Percentiles rank a stretch among this genome's conserved stretches.
Conservation (phyloP, 35 echinoderm and acorn worm genomes). For the Ophioderma brevispina region DNA sequence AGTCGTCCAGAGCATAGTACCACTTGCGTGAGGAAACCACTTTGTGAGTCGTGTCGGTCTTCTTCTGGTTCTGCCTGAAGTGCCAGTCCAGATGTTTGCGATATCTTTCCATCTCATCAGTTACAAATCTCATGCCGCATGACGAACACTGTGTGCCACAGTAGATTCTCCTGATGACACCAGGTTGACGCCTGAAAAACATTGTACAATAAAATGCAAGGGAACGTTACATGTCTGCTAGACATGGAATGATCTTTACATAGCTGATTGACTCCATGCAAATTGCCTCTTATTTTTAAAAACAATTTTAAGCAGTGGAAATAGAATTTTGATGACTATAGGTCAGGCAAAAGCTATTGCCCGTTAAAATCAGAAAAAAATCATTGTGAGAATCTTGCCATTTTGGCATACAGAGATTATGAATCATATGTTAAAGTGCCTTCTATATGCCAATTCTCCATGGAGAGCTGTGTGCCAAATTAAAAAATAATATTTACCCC, state of each 20-base stretch:
- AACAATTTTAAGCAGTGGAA: background rate
- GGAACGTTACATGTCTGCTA: too few species aligned
- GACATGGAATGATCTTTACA: too few species aligned
- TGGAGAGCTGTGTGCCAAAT: too few species aligned
- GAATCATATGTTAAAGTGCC: too few species aligned
- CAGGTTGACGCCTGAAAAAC: conserved; percentile 67
- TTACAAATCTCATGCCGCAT: conserved; percentile 84
- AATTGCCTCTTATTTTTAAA: too few species aligned
- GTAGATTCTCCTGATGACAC: conserved; percentile 81
- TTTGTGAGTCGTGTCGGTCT: conserved; percentile 78
- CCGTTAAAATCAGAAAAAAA: too few species aligned
- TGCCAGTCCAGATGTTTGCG: conserved; percentile 99
- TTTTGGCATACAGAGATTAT: too few species aligned
- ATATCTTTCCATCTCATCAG: conserved; percentile 86
- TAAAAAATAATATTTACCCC: too few species aligned
- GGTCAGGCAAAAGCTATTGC: too few species aligned
- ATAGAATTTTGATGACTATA: background rate
- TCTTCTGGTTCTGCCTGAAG: conserved; percentile 84
- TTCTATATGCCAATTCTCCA: too few species aligned
- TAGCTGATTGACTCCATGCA: background rate
- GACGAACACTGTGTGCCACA: conserved; percentile 88
- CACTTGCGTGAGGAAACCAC: conserved; percentile 79
- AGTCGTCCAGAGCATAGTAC: conserved; percentile 81
- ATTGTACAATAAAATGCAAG: too few species aligned
- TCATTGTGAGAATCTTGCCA: too few species aligned